A percentile compares a stretch with the other conserved stretches of the same genome.
These are phyloP conservation scores for Burhinus bistriatus DNA, from an alignment of 2,113 vertebrate species.

Conservation along the genomic window DNA sequence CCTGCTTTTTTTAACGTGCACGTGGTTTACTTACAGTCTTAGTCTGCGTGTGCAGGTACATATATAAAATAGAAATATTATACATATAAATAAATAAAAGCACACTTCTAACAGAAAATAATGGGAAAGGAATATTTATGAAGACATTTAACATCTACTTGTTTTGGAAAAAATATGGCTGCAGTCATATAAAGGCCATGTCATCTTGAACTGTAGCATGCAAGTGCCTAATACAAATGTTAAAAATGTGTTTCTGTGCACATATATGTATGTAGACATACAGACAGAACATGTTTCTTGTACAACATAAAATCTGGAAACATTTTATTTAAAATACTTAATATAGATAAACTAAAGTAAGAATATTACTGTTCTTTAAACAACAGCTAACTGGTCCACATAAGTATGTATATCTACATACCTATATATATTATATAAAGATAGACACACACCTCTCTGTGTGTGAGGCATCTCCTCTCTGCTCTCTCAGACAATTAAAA, in stretches of 20 bases:
- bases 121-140: not conserved
- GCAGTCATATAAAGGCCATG: not conserved
- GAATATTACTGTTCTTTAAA: not conserved
- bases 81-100: not conserved
- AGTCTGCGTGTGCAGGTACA: rapidly evolving
- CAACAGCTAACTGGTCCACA: not conserved
- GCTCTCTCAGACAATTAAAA: not conserved
- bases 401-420: not conserved
- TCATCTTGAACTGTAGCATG: not conserved
- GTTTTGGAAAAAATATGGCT: not conserved
- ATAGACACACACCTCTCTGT: rapidly evolving
- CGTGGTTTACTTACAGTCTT: not conserved
- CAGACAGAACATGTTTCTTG: not conserved
- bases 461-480: not conserved
- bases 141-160: not conserved
- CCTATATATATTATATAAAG: not conserved
- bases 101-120: not conserved
- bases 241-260: not conserved
- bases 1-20: rapidly evolving
- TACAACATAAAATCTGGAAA: not conserved
- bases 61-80: not conserved
- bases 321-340: not conserved
- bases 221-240: not conserved
- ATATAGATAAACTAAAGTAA: not conserved
- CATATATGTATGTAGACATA: not conserved